A percentile compares a stretch with the other conserved stretches of the same genome.
phyloP scores from a whole-genome alignment of 2,888 invertebrate genomes.

The Hemistola chrysoprasaria region DNA sequence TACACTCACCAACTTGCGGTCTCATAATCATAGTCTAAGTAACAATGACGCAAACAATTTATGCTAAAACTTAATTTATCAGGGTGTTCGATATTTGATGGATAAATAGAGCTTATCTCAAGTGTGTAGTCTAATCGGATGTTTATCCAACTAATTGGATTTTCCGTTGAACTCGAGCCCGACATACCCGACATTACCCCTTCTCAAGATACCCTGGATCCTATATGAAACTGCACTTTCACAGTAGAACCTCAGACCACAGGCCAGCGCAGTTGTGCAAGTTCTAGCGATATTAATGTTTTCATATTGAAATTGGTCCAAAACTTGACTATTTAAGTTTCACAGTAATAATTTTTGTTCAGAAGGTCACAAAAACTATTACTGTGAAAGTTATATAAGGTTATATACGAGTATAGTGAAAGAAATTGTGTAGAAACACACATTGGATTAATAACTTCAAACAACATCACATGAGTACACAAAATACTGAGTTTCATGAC shows the following conservation, averaged over 20 bases:
- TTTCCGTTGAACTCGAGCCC: conserved; percentile 41
- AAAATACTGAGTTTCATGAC: too few species aligned
- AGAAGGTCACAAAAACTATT: too few species aligned
- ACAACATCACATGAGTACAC: too few species aligned
- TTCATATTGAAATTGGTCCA: conserved; percentile 34
- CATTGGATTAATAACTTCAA: too few species aligned
- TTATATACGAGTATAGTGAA: too few species aligned
- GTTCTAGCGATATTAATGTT: conserved; percentile 52
- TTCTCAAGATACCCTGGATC: conserved; percentile 31
- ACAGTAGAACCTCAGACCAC: conserved; percentile 25
- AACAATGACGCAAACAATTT: conserved; percentile 23
- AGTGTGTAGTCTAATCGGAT: conserved; percentile 61
- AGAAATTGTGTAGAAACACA: too few species aligned
- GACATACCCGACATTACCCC: too few species aligned
- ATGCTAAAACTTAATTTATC: conserved; percentile 44
- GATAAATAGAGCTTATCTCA: conserved; percentile 60
- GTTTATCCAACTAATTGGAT: conserved; percentile 74
- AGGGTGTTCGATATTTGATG: conserved; percentile 44
- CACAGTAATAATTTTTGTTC: too few species aligned
- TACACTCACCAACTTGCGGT: conserved; percentile 1
- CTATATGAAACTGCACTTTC: conserved; percentile 49
- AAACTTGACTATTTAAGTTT: conserved; percentile 22
- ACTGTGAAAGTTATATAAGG: too few species aligned
- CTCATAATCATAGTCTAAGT: conserved; percentile 2
- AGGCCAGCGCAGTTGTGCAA: conserved; percentile 37